phyloP scores from a whole-genome alignment of 2,113 vertebrate species.

The Microtus ochrogaster region DNA sequence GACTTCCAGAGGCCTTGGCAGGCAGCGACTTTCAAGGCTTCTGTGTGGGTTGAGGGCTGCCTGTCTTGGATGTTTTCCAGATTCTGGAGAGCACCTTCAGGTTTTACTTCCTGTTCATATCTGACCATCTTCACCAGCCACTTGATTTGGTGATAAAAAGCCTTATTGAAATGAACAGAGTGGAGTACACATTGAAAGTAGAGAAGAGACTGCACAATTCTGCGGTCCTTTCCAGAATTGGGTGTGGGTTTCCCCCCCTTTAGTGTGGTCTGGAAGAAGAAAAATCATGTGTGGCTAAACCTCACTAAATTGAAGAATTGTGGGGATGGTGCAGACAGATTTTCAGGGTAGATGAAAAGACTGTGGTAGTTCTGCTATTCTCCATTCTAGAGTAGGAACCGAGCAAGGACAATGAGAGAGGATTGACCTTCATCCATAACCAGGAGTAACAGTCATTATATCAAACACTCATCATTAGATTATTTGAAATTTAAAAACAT shows the following conservation, averaged over 20 bases:
- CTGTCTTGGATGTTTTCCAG: background rate
- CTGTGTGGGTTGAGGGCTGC: background rate
- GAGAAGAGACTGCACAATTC: background rate
- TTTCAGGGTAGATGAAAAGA: constrained; percentile 36
- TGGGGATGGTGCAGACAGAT: constrained; percentile 38
- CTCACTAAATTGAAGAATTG: constrained; percentile 57
- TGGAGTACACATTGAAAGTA: background rate
- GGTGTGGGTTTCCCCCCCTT: background rate
- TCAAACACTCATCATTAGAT: too few relatives aligned
- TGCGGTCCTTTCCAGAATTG: background rate
- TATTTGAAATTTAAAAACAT: background rate
- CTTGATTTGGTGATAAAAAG: background rate
- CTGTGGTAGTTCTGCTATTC: constrained; percentile 9
- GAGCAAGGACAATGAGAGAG: background rate
- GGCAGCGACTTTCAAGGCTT: background rate
- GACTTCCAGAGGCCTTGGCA: background rate
- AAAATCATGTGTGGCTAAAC: constrained; percentile 25
- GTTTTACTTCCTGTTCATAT: background rate
- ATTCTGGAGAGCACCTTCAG: background rate
- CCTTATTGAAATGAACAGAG: background rate
- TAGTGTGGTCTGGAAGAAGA: constrained; percentile 34
- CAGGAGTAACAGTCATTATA: background rate
- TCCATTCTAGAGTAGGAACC: background rate
- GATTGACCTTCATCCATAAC: background rate
- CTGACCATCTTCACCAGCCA: background rate